These are phyloP conservation scores for Orthosia gracilis DNA, from an alignment of 2,888 invertebrate genomes.

Conservation along the genomic window DNA sequence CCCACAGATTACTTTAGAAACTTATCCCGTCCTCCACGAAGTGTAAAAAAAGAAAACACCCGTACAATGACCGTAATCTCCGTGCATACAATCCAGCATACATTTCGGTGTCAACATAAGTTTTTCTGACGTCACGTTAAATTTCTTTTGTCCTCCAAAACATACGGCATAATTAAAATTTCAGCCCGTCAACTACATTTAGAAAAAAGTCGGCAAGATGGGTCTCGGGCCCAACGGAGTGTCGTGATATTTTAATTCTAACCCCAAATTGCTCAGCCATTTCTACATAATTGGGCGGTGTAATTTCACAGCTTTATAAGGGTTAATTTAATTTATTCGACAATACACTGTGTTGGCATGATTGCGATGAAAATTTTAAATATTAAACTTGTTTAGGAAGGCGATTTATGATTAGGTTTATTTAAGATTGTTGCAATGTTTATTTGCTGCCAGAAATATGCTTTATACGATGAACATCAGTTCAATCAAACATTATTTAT, in stretches of 20 bases:
- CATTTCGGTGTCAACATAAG: constrained; percentile 62
- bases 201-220: constrained; percentile 69
- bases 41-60: constrained; percentile 5
- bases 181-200: constrained; percentile 65
- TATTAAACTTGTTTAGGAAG: constrained; percentile 47
- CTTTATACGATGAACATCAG: no score
- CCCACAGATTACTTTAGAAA: not conserved
- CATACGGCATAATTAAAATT: constrained; percentile 79
- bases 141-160: constrained; percentile 74
- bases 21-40: not conserved
- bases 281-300: constrained; percentile 81
- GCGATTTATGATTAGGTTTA: constrained; percentile 31
- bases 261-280: constrained; percentile 79
- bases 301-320: constrained; percentile 82
- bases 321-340: constrained; percentile 83
- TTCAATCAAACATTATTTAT: no score
- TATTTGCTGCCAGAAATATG: not conserved
- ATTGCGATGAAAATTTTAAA: constrained; percentile 66
- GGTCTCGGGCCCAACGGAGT: constrained; percentile 63
- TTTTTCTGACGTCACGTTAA: constrained; percentile 66
- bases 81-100: constrained; percentile 31
- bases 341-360: constrained; percentile 72
- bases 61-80: constrained; percentile 36
- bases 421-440: constrained; percentile 1
- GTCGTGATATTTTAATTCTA: constrained; percentile 81